Evolutionary conservation across 2,888 invertebrate species (phyloP), one percentile per base, ranked within the genome.

Genomic region (Cephus rjabovi): DNA sequence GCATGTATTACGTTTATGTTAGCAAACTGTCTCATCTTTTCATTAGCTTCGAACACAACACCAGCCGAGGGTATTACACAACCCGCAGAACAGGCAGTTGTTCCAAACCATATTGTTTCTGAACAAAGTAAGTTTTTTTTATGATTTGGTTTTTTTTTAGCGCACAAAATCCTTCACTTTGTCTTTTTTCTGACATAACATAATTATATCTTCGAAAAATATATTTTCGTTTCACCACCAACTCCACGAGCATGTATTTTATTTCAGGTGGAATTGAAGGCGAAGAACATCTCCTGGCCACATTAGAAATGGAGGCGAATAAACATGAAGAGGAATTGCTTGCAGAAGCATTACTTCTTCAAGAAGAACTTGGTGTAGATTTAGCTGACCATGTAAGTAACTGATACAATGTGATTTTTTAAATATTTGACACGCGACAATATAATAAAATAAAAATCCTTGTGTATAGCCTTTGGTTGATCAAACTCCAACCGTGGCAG

Each of bases 271-370:
- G 87, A 56, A 90, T 91, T 56, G 91, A 91, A 81, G 89, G 89
- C 12, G 90, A 90, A 77, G 91, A 91, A 76, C 88, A 91, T 83
- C 85, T 91, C 77, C 79, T 91, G 31, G 90, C 91, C 11, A 89
- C 91, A 4, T 84, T 91, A 56, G 90, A 89, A 81, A 91, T 91
- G 90, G 90, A 90, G 75, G 89, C 91, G 3, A 87, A 81, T 34
- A 91, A 91, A 79, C 89, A 90, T 73, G 91, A 91, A 78, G 91
- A 90, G 75, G 91, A 91, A 76, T 82, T 91, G 69, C 83, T 91
- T 12, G 90, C 91, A 1, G 91, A 91, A 80, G 91, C 91, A 11
- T 82, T 91, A 34, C 83, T 91, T 37, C 84, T 91, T 12, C 91
- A 91, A 81, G 91, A 91, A 77, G 89, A 90, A 75, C 87, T 91